Base-by-base conservation (phyloP, 2,888 invertebrate species). In the Choreutis nemorana region DNA sequence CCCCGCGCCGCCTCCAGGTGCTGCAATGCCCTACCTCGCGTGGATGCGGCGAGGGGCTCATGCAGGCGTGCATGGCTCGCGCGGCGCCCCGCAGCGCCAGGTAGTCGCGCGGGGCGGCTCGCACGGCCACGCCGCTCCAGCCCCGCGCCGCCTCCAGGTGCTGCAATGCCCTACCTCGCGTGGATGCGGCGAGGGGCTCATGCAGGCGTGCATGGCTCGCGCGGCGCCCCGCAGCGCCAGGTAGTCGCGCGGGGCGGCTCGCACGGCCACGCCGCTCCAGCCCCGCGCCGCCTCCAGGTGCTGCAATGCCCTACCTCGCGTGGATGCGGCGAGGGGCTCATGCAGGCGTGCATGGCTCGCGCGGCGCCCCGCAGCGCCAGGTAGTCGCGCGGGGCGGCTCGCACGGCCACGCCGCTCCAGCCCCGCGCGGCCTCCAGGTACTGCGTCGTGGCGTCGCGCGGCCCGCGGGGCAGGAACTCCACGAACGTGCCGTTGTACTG, bases 31-130 rank as follows among this genome's bases (percentile, higher is more conserved):
- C 85, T 81, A 22, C 82, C 78, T 26, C 86, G 81, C 0, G 81
- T 72, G 0, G 86, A 59, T 85, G 84, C 30, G 83, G 81, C 42
- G 83, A 84, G 6, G 87, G 84, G 48, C 87, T 89, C 31, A 88
- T 72, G 42, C 87, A 89, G 27, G 87, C 87, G 47, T 88, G 87
- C 45, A 85, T 48, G 14, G 26, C 31, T 50, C 58, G 21, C 38
- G 40, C 12, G 42, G 41, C 32, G 52, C 59, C 2, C 36, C 86
- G 63, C 44, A 90, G 62, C 35, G 81, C 81, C 33, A 89, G 85
- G 72, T 84, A 92, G 70, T 88, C 88, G n/a, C 84, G 61, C 0
- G 91, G 86, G 43, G 91, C 89, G 0, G 91, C 90, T 40, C 92
- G 86, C 28, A 89, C 84, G 28, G 88, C 78, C 11, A 91, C 72